Conservation (phyloP, 2,888 invertebrate genomes). For the Drosophila subsilvestris region DNA sequence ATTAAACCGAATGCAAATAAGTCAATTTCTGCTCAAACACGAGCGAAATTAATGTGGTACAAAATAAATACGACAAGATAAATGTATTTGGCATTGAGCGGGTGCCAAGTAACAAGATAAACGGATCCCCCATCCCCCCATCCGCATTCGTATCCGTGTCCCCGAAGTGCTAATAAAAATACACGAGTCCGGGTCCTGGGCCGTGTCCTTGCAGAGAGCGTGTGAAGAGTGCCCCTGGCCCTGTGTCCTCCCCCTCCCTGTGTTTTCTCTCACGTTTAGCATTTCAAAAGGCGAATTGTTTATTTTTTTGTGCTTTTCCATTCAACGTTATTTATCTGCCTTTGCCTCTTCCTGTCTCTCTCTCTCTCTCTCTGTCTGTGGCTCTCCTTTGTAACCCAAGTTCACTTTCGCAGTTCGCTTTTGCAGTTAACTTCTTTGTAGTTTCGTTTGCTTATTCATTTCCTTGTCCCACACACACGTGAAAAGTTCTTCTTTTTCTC, state of each 20-base stretch:
- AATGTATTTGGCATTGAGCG: slow-evolving; percentile 62
- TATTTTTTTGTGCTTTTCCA: slow-evolving; percentile 55
- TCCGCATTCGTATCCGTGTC: slow-evolving; percentile 9
- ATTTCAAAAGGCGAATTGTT: slow-evolving; percentile 78
- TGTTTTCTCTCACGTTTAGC: slow-evolving; percentile 66
- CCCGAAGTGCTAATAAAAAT: slow-evolving; percentile 66
- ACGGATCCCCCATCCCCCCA: slow-evolving; percentile 13
- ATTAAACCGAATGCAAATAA: slow-evolving; percentile 75
- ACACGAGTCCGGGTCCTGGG: slow-evolving; percentile 57
- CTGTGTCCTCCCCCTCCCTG: slow-evolving; percentile 23
- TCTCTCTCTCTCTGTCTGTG: slow-evolving; percentile 5
- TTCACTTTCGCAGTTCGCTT: slow-evolving; percentile 63
- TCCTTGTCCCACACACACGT: slow-evolving; percentile 34
- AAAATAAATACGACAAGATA: slow-evolving; percentile 78
- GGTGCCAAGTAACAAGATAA: slow-evolving; percentile 66
- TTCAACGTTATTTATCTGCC: slow-evolving; percentile 73
- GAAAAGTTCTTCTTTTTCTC: slow-evolving; percentile 44
- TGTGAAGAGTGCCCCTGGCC: slow-evolving; percentile 61
- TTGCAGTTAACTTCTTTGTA: slow-evolving; percentile 76
- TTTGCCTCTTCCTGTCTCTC: slow-evolving; percentile 45
- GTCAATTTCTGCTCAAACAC: slow-evolving; percentile 71
- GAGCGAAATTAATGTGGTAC: slow-evolving; percentile 73
- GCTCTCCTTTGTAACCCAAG: slow-evolving; percentile 68
- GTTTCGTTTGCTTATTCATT: slow-evolving; percentile 68
- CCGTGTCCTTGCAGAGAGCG: slow-evolving; percentile 49